phyloP scores from a whole-genome alignment of 1,140 invertebrate species.

The Microplitis mediator region DNA sequence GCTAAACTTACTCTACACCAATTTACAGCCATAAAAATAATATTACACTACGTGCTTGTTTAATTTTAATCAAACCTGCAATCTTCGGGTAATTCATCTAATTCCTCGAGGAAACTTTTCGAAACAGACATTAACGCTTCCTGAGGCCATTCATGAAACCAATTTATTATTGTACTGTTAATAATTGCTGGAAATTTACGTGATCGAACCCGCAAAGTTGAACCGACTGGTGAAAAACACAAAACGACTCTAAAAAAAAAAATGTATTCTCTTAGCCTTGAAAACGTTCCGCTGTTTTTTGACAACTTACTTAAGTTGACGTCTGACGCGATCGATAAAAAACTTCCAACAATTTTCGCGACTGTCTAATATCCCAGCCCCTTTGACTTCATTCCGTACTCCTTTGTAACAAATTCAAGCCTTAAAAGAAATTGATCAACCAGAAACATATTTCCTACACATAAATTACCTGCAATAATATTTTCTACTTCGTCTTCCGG shows the following conservation, averaged over 20 bases:
- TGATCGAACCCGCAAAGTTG: slow-evolving; percentile 85
- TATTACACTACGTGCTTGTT: neutral
- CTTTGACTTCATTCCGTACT: slow-evolving; percentile 71
- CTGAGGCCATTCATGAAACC: slow-evolving; percentile 99
- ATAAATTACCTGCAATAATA: slow-evolving; percentile 83
- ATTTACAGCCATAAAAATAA: neutral
- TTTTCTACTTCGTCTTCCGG: slow-evolving; percentile 96
- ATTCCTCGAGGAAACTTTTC: slow-evolving; percentile 82
- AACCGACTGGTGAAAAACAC: slow-evolving; percentile 94
- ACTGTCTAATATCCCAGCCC: slow-evolving; percentile 84
- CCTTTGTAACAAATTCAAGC: slow-evolving; percentile 37
- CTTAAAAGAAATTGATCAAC: neutral
- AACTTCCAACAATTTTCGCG: slow-evolving; percentile 97
- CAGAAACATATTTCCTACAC: slow-evolving; percentile 53
- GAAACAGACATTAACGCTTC: slow-evolving; percentile 93
- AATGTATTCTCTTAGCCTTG: neutral
- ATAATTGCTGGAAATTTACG: slow-evolving; percentile 95
- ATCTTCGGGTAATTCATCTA: slow-evolving; percentile 78
- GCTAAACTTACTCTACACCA: neutral
- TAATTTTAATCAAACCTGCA: slow-evolving; percentile 44
- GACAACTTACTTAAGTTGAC: slow-evolving; percentile 69
- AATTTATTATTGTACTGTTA: slow-evolving; percentile 94
- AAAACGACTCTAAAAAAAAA: slow-evolving; percentile 74
- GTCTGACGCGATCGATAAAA: slow-evolving; percentile 92
- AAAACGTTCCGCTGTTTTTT: neutral